Conservation (phyloP, 2,797 vertebrate species). For the Myotis myotis region DNA sequence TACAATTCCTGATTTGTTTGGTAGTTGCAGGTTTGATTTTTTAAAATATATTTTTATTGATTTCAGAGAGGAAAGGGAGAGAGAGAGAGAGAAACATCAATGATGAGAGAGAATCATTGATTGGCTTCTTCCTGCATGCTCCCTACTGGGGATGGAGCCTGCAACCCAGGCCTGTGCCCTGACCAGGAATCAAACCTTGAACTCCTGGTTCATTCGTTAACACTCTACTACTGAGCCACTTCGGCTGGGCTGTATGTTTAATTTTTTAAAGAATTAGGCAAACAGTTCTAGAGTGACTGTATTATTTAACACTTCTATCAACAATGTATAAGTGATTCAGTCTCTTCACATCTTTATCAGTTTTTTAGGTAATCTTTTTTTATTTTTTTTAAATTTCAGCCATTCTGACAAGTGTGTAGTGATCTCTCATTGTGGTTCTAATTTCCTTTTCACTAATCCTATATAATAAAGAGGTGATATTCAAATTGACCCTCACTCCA, state of each 20-base stretch:
- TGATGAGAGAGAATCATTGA: too few relatives aligned
- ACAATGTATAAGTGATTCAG: neutral
- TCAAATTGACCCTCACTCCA: too few relatives aligned
- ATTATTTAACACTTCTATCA: conserved; percentile 9
- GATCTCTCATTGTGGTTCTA: neutral
- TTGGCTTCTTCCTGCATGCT: too few relatives aligned
- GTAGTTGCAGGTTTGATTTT: conserved; percentile 2
- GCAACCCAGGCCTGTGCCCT: too few relatives aligned
- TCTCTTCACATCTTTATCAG: neutral
- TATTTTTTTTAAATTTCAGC: neutral
- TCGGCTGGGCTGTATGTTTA: neutral
- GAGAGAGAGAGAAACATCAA: too few relatives aligned
- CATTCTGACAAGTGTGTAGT: neutral
- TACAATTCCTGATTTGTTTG: neutral
- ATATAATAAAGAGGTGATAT: too few relatives aligned
- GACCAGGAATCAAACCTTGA: too few relatives aligned
- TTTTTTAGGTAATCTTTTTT: neutral
- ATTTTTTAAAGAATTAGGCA: conserved; percentile 3
- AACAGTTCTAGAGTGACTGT: conserved; percentile 8
- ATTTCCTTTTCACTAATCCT: conserved; percentile 1
- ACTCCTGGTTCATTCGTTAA: too few relatives aligned
- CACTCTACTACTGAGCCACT: too few relatives aligned
- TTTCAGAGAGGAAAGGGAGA: too few relatives aligned
- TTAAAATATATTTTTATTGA: too few relatives aligned
- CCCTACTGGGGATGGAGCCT: too few relatives aligned